phyloP scores from a whole-genome alignment of 2,797 vertebrate species.

The Sebastes glaucus region DNA sequence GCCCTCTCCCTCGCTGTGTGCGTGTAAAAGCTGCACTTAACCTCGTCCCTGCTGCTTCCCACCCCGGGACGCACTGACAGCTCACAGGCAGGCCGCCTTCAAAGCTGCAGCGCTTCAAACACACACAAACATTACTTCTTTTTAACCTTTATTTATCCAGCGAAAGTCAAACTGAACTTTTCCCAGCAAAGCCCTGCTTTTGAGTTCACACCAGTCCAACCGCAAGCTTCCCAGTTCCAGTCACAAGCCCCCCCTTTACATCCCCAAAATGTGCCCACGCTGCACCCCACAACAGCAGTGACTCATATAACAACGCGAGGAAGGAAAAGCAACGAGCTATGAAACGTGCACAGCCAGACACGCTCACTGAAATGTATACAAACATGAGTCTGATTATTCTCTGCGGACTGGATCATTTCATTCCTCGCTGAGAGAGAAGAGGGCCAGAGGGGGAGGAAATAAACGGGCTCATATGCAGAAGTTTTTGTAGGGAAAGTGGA shows the following conservation, averaged over 20 bases:
- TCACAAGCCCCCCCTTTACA: background rate
- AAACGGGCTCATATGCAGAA: background rate
- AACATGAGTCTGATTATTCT: slow-evolving; percentile 75
- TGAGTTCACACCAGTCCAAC: slow-evolving; percentile 8
- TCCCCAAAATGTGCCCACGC: background rate
- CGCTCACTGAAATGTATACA: slow-evolving; percentile 63
- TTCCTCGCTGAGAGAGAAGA: slow-evolving; percentile 9
- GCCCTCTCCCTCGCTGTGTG: slow-evolving; percentile 35
- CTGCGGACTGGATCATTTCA: slow-evolving; percentile 63
- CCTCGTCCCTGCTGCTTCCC: slow-evolving; percentile 44
- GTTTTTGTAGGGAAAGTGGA: background rate
- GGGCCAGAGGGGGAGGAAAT: background rate
- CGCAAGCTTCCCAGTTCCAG: background rate
- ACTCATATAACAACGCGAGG: slow-evolving; percentile 58
- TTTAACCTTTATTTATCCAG: slow-evolving; percentile 58
- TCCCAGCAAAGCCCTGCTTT: slow-evolving; percentile 1
- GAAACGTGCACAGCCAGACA: slow-evolving; percentile 63
- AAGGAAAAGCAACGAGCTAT: slow-evolving; percentile 70
- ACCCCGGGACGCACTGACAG: slow-evolving; percentile 52
- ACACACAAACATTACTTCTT: slow-evolving; percentile 25
- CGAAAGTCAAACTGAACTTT: slow-evolving; percentile 58
- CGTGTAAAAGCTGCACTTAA: slow-evolving; percentile 66
- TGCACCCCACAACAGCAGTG: slow-evolving; percentile 20
- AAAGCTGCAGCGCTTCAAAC: slow-evolving; percentile 61
- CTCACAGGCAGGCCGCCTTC: slow-evolving; percentile 66